Evolutionary conservation across 2,113 vertebrate species (phyloP), one percentile per base, ranked within the genome.

Genomic region (Anhinga anhinga): DNA sequence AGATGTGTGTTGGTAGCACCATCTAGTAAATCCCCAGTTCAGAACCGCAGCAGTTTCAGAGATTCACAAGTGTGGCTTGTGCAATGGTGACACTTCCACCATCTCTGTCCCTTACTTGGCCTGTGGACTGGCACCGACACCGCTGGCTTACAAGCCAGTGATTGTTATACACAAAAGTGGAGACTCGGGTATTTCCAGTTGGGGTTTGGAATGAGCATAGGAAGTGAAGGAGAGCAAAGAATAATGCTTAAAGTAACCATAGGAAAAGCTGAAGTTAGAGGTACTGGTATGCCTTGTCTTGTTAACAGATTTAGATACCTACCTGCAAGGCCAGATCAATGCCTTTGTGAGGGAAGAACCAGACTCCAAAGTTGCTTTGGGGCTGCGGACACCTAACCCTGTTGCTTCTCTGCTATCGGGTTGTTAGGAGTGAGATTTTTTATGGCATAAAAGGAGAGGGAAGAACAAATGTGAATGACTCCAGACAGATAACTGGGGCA

Each of bases 331-430:
- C 26, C 19, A 69, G 34, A 26, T 17, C 0, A 1, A 62, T 45
- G 66, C 6, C 20, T 58, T 55, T 74, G 36, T 25, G 23, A 86
- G 38, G 47, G 19, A 80, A 70, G 14, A 70, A 42, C 5, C 10
- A 25, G 44, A 47, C 23, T 53, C 17, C 27, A 55, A 59, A 90
- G 15, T 45, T 32, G 7, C 42, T 45, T 25, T 47, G 22, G 18
- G 36, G 21, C 29, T 1, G 2, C 0, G 7, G 8, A 32, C 18
- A 62, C 13, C 20, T 50, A 66, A 59, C 11, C 13, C 32, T 38
- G n/a, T 27, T 2, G 2, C 22, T 62, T 52, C 44, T 53, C 30
- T 59, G 16, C 34, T 70, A 13, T 10, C 1, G 7, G 1, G 8
- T 59, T 83, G n/a, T 17, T 49, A n/a, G 74, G 12, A 79, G 18